A percentile compares a stretch with the other conserved stretches of the same genome.
phyloP scores from a whole-genome alignment of 2,113 vertebrate genomes.

The Phyllostomus discolor region DNA sequence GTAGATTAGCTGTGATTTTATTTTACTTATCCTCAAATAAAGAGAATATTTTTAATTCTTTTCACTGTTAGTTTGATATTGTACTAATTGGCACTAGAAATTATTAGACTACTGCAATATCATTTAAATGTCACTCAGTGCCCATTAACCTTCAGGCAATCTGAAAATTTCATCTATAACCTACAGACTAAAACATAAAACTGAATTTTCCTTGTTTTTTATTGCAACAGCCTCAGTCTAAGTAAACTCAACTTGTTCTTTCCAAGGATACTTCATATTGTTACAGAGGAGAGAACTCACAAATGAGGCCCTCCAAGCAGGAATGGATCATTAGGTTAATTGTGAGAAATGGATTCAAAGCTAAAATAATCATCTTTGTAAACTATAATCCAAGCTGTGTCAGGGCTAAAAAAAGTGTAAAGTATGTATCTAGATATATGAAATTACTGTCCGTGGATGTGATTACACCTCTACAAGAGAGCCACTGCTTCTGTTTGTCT shows the following conservation, averaged over 20 bases:
- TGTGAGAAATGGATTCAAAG: constrained; percentile 35
- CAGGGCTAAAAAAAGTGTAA: not conserved
- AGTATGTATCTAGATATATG: not conserved
- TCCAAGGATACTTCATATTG: not conserved
- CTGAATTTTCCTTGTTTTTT: not conserved
- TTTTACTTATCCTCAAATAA: not conserved
- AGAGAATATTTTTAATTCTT: not conserved
- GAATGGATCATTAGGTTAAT: constrained; percentile 54
- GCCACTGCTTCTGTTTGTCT: not conserved
- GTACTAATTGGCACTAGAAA: constrained; percentile 3
- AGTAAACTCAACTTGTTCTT: constrained; percentile 33
- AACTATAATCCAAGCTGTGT: not conserved
- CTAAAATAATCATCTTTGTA: constrained; percentile 16
- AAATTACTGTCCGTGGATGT: not conserved
- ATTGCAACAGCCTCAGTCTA: not conserved
- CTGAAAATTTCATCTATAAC: not conserved
- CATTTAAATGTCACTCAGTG: constrained; percentile 11
- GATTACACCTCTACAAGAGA: not conserved
- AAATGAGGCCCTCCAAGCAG: constrained; percentile 46
- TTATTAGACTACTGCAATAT: not conserved
- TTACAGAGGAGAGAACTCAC: not conserved
- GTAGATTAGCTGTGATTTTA: not conserved
- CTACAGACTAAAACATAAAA: not conserved
- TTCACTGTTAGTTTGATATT: not conserved
- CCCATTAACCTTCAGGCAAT: not conserved